phyloP scores from a whole-genome alignment of 2,797 vertebrate species.

The Poecilia wingei region DNA sequence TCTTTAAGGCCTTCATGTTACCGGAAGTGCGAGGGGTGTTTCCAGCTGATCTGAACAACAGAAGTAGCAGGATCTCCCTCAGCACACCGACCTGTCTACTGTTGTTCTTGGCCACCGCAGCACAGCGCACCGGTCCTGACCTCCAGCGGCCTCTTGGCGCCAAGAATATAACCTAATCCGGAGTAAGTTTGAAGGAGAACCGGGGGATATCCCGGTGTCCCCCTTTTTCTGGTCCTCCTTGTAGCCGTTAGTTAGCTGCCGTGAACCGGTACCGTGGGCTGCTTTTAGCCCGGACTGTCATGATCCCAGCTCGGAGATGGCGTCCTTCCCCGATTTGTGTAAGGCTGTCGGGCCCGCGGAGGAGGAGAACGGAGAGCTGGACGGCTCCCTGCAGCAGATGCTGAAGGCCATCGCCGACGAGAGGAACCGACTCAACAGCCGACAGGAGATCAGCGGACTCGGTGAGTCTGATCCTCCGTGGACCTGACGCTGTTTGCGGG shows the following conservation, averaged over 20 bases:
- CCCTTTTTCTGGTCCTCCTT: neutral
- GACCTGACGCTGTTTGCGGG: neutral
- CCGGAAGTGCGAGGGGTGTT: constrained; percentile 82
- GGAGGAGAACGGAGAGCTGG: constrained; percentile 76
- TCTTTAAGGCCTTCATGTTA: constrained; percentile 75
- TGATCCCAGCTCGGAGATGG: constrained; percentile 82
- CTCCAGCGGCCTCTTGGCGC: neutral
- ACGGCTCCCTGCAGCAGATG: constrained; percentile 83
- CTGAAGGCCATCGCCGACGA: constrained; percentile 85
- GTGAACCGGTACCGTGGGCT: constrained; percentile 49
- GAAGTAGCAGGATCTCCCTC: constrained; percentile 34
- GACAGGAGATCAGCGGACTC: constrained; percentile 81
- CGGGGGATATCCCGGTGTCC: constrained; percentile 18
- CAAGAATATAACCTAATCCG: neutral
- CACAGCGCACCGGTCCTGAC: constrained; percentile 7
- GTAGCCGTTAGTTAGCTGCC: constrained; percentile 17
- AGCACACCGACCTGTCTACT: constrained; percentile 34
- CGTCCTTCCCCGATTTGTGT: constrained; percentile 79
- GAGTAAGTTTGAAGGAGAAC: neutral
- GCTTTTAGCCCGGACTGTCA: constrained; percentile 71
- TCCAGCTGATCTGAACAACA: constrained; percentile 75
- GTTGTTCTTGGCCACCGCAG: neutral
- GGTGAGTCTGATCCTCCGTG: constrained; percentile 61
- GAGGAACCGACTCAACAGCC: constrained; percentile 76
- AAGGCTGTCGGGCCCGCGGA: constrained; percentile 70